Percentiles rank a stretch among this genome's conserved stretches.
Evolutionary conservation across 2,113 vertebrate genomes (phyloP).

Genomic region (Grammomys surdaster): DNA sequence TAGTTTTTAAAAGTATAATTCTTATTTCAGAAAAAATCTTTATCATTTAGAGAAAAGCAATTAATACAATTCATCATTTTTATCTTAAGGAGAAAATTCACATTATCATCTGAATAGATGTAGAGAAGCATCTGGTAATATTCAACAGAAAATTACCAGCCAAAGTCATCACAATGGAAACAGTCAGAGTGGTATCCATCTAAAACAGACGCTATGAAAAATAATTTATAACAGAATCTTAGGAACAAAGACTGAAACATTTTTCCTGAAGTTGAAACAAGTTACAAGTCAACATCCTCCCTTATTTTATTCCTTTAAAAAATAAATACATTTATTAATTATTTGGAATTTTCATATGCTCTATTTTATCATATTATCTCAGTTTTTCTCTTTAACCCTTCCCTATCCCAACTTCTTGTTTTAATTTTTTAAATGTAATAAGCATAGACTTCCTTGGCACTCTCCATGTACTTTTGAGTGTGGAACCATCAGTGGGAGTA

Average conservation of each 20-base stretch:
- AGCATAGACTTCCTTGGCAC: not conserved
- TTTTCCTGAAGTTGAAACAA: not conserved
- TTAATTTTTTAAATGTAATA: not conserved
- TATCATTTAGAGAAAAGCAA: not conserved
- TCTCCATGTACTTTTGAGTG: not conserved
- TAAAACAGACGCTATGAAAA: not conserved
- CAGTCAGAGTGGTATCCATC: not conserved
- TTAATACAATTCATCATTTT: not conserved
- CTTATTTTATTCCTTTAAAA: not conserved
- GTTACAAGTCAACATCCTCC: not conserved
- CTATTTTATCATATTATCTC: not conserved
- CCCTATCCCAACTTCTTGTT: not conserved
- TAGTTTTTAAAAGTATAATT: not conserved
- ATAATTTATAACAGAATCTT: not conserved
- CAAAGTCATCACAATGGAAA: not conserved
- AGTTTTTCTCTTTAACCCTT: not conserved
- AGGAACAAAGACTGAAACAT: not conserved
- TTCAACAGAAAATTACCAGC: not conserved
- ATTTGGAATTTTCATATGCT: not conserved
- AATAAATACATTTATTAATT: not conserved
- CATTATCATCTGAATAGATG: conserved; percentile 10
- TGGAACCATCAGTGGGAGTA: not conserved
- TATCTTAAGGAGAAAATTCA: not conserved
- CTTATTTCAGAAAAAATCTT: not conserved
- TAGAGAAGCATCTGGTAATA: not conserved